Percentiles rank a stretch among this genome's conserved stretches.
Conservation (phyloP, 2,888 invertebrate genomes). For the Melanostoma scalare region DNA sequence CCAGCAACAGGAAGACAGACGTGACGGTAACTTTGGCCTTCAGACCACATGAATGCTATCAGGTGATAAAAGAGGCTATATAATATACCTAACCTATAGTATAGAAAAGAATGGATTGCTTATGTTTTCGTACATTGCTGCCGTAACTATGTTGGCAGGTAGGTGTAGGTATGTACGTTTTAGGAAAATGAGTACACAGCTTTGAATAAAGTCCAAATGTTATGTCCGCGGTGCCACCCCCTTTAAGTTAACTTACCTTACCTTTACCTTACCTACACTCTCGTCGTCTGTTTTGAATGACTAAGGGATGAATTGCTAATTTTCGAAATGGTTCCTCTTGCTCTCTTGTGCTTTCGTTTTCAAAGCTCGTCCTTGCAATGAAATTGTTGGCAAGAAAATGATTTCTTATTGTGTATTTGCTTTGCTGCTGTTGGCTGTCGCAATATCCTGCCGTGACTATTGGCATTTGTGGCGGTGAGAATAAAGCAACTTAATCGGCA, state of each 20-base stretch:
- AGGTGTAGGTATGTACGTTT: slow-evolving; percentile 1
- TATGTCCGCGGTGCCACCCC: slow-evolving; percentile 7
- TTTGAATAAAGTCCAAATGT: slow-evolving; percentile 47
- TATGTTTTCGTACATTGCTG: slow-evolving; percentile 33
- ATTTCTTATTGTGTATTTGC: slow-evolving; percentile 45
- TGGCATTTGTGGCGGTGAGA: slow-evolving; percentile 45
- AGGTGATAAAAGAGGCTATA: slow-evolving; percentile 64
- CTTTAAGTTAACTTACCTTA: background rate
- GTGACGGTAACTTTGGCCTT: slow-evolving; percentile 55
- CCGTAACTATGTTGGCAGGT: slow-evolving; percentile 1
- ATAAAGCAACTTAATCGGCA: slow-evolving; percentile 24
- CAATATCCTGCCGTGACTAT: slow-evolving; percentile 70
- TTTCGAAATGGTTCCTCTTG: slow-evolving; percentile 48
- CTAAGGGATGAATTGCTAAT: slow-evolving; percentile 62
- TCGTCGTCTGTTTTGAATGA: slow-evolving; percentile 4
- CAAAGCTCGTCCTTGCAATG: slow-evolving; percentile 5
- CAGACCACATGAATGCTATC: slow-evolving; percentile 66
- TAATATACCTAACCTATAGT: slow-evolving; percentile 25
- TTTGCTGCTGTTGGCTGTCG: slow-evolving; percentile 46
- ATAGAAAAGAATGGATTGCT: slow-evolving; percentile 52
- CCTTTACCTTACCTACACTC: slow-evolving; percentile 10
- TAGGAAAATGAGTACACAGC: slow-evolving; percentile 29
- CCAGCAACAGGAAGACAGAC: slow-evolving; percentile 54
- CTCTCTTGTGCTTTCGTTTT: background rate
- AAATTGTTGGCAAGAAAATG: slow-evolving; percentile 33